Percentiles rank a stretch among this genome's conserved stretches.
These are phyloP conservation scores for Busseola fusca DNA, from an alignment of 2,888 invertebrate species.

Conservation along the genomic window DNA sequence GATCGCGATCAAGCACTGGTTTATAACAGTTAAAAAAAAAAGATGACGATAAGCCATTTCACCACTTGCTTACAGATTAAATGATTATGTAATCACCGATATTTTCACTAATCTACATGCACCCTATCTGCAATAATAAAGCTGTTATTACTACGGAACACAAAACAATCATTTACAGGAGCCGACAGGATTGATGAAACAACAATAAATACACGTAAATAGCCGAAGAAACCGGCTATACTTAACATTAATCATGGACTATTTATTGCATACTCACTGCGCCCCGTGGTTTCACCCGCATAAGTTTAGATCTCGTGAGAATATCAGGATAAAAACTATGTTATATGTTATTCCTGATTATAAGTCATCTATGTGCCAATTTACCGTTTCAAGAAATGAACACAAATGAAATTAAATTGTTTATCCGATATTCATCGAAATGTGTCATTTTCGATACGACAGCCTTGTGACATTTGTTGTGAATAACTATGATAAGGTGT, in stretches of 20 bases:
- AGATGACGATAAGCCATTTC: neutral
- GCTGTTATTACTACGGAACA: constrained; percentile 31
- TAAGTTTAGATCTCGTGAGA: too few species aligned
- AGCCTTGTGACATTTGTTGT: neutral
- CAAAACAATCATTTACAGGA: constrained; percentile 25
- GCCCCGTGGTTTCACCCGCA: too few species aligned
- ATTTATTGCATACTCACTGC: neutral
- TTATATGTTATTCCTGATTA: too few species aligned
- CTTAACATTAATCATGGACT: constrained; percentile 14
- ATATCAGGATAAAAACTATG: too few species aligned
- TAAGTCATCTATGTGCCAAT: neutral
- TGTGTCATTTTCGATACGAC: too few species aligned
- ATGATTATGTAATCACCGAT: neutral
- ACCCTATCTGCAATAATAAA: neutral
- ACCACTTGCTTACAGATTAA: neutral
- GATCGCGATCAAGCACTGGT: too few species aligned
- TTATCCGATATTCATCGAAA: too few species aligned
- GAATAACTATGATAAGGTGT: neutral
- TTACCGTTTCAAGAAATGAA: neutral
- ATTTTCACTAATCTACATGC: neutral
- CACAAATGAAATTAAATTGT: too few species aligned
- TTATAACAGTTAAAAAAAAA: too few species aligned
- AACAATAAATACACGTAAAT: constrained; percentile 31
- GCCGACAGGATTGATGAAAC: constrained; percentile 15
- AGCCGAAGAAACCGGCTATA: neutral